A percentile compares a stretch with the other conserved stretches of the same genome.
Evolutionary conservation across 2,113 vertebrate genomes (phyloP).

Genomic region (Neoarius graeffei): DNA sequence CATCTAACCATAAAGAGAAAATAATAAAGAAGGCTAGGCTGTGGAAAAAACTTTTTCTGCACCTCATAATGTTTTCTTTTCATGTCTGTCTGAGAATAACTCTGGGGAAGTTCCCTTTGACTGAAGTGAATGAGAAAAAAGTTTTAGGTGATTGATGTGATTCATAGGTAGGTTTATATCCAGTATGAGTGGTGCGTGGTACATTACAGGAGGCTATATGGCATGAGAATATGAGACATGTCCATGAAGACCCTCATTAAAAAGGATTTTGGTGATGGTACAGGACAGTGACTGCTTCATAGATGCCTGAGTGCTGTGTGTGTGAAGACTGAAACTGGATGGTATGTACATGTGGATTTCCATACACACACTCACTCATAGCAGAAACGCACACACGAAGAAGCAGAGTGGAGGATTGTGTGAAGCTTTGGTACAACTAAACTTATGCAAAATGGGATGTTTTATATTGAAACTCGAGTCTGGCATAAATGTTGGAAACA

Average conservation of each 20-base stretch:
- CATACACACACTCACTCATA: neutral
- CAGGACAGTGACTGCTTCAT: neutral
- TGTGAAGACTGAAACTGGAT: constrained; percentile 24
- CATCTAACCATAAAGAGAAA: neutral
- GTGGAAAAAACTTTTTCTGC: constrained; percentile 28
- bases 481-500: neutral
- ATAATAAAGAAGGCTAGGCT: neutral
- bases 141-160: constrained; percentile 24
- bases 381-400: neutral
- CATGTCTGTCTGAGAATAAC: constrained; percentile 38
- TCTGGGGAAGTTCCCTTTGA: constrained; percentile 41
- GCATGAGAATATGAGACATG: neutral
- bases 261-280: neutral
- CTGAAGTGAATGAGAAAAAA: constrained; percentile 22
- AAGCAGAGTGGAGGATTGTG: neutral
- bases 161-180: constrained; percentile 28
- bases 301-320: neutral
- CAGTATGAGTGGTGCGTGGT: neutral
- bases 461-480: neutral
- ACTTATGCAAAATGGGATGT: neutral
- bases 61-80: constrained; percentile 32
- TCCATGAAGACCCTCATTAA: neutral
- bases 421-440: neutral
- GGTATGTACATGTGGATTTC: constrained; percentile 17
- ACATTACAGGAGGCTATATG: neutral